phyloP scores from a whole-genome alignment of 2,888 invertebrate species.

The Stratiomys singularior region DNA sequence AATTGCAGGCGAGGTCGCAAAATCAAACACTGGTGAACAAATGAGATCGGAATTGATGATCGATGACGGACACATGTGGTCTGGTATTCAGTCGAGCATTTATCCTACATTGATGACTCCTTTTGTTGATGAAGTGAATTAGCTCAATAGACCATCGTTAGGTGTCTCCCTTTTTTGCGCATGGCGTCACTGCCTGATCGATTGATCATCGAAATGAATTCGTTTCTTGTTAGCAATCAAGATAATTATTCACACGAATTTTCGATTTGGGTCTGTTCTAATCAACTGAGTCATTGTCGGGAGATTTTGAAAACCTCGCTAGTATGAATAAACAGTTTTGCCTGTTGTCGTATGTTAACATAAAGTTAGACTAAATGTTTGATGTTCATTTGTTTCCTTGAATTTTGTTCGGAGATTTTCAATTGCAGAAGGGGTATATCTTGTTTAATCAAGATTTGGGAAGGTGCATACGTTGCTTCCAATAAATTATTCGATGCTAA shows the following conservation, averaged over 20 bases:
- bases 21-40: conserved; percentile 43
- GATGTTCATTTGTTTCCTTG: too few relatives aligned
- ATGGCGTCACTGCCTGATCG: conserved; percentile 44
- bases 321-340: too few relatives aligned
- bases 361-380: too few relatives aligned
- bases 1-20: conserved; percentile 15
- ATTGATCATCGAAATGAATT: conserved; percentile 31
- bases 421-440: too few relatives aligned
- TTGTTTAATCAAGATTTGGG: too few relatives aligned
- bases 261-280: not conserved
- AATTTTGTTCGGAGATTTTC: too few relatives aligned
- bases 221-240: conserved; percentile 33
- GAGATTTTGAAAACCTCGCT: not conserved
- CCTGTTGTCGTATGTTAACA: too few relatives aligned
- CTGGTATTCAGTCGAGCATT: conserved; percentile 36
- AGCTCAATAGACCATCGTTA: conserved; percentile 21
- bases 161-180: conserved; percentile 22
- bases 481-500: too few relatives aligned
- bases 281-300: conserved; percentile 35
- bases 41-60: conserved; percentile 49
- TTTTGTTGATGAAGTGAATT: conserved; percentile 38
- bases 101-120: conserved; percentile 41
- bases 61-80: conserved; percentile 46
- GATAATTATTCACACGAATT: conserved; percentile 35
- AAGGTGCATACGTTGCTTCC: too few relatives aligned